Base-by-base conservation (phyloP, 1,140 invertebrate species). In the Neodiprion virginianus region DNA sequence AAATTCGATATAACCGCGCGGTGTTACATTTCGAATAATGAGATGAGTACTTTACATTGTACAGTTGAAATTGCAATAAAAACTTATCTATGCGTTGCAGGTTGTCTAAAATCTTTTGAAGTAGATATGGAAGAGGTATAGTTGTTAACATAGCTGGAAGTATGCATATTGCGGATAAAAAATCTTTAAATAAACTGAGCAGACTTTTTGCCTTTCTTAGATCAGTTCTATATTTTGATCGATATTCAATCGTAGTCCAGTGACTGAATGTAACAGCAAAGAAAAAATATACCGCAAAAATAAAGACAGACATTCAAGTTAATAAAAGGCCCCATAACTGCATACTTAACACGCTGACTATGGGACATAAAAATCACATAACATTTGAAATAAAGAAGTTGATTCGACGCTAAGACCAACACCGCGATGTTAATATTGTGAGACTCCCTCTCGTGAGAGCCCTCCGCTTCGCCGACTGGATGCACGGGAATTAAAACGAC, bases 281-380 rank as follows among this genome's bases (percentile, higher is more conserved):
- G 4, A 61, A 12, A 17, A 17, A 61, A 61, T 61, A 61, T 61
- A 61, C 5, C n/a, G 53, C 53, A 17, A 61, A 61, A 61, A 61
- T 5, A 14, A 61, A 61, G 8, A 61, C 53, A 11, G 53, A 61
- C 8, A 17, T 61, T 61, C 53, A 17, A 61, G 53, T 61, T 61
- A 61, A 61, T 61, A 61, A 61, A 61, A 61, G 4, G 8, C 53
- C 53, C 53, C n/a, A 61, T 61, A 61, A 61, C 53, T 14, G 53
- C 53, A 17, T 17, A 61, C 53, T 61, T 61, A 61, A 61, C 53
- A 61, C 53, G 53, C 53, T 12, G 53, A 61, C 53, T 8, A 61
- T 61, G 53, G 53, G 53, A 61, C n/a, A 61, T 61, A 61, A 61
- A 61, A 61, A 61, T 61, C 53, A 61, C 53, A 61, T 61, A 61